Percentiles rank a stretch among this genome's conserved stretches.
Evolutionary conservation across 2,113 vertebrate genomes (phyloP).

Genomic region (Antechinus flavipes): DNA sequence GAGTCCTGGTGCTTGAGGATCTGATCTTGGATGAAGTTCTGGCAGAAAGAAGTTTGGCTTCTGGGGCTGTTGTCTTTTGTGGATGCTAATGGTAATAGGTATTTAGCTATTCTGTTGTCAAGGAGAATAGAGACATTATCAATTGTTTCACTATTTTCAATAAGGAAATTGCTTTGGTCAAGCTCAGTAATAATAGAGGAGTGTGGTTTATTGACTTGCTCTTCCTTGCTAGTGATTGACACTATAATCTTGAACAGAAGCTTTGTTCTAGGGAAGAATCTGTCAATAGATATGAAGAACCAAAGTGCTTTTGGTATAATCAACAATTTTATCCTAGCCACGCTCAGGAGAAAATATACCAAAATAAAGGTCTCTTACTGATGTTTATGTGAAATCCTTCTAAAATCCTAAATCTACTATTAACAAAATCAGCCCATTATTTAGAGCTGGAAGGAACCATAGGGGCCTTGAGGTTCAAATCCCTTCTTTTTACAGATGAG

Average conservation of each 20-base stretch:
- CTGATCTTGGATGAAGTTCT: background rate
- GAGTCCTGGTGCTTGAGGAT: background rate
- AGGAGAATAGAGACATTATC: background rate
- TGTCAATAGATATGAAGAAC: background rate
- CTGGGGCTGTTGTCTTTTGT: background rate
- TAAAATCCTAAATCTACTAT: background rate
- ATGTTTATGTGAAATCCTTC: background rate
- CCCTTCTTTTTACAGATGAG: background rate
- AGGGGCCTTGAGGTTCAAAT: background rate
- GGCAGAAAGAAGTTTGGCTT: background rate
- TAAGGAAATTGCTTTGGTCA: background rate
- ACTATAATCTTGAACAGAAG: background rate
- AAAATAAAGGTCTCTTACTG: background rate
- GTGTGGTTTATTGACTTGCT: background rate
- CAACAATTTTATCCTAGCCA: background rate
- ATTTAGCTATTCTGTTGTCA: background rate
- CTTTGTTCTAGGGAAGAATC: background rate
- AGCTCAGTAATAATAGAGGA: background rate
- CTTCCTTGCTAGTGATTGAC: background rate
- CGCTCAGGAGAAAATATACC: background rate
- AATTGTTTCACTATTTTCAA: background rate
- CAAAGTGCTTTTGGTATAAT: background rate
- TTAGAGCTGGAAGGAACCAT: background rate
- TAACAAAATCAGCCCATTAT: background rate
- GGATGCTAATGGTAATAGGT: background rate